Evolutionary conservation across 2,888 invertebrate species (phyloP).

Genomic region (Pemphredon lugubris): DNA sequence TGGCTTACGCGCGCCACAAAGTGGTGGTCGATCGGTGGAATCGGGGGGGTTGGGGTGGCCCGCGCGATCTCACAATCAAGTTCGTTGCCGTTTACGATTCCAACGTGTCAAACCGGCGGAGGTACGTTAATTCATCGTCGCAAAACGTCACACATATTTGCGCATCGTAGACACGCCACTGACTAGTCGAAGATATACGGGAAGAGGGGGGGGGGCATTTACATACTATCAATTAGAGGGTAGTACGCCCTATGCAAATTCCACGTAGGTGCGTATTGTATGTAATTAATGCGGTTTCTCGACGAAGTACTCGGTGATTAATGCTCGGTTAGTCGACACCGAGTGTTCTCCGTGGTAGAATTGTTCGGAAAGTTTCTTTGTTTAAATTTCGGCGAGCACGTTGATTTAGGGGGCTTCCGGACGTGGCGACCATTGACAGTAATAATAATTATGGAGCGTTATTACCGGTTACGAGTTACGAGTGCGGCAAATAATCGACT

Average conservation of each 20-base stretch:
- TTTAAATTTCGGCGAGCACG: no score
- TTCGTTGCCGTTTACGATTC: constrained; percentile 3
- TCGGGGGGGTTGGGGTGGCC: background rate
- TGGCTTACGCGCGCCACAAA: constrained; percentile 30
- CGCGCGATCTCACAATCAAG: constrained; percentile 21
- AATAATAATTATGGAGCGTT: no score
- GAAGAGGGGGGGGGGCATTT: constrained; percentile 26
- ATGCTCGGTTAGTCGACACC: constrained; percentile 38
- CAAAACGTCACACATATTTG: no score
- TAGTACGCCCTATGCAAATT: constrained; percentile 59
- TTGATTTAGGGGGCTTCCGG: background rate
- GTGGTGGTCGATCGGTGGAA: constrained; percentile 8
- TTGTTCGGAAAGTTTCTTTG: constrained; percentile 39
- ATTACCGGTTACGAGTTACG: no score
- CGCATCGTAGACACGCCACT: constrained; percentile 37
- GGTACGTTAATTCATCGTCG: constrained; percentile 41
- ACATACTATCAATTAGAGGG: constrained; percentile 59
- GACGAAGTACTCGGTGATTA: constrained; percentile 59
- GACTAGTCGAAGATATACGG: constrained; percentile 29
- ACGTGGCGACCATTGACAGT: no score
- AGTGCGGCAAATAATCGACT: no score
- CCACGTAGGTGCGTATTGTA: constrained; percentile 57
- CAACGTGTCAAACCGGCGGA: background rate
- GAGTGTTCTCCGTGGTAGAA: constrained; percentile 2
- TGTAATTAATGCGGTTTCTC: constrained; percentile 61